These are phyloP conservation scores for Tanypteryx hageni DNA, from an alignment of 2,888 invertebrate species.

Conservation along the genomic window DNA sequence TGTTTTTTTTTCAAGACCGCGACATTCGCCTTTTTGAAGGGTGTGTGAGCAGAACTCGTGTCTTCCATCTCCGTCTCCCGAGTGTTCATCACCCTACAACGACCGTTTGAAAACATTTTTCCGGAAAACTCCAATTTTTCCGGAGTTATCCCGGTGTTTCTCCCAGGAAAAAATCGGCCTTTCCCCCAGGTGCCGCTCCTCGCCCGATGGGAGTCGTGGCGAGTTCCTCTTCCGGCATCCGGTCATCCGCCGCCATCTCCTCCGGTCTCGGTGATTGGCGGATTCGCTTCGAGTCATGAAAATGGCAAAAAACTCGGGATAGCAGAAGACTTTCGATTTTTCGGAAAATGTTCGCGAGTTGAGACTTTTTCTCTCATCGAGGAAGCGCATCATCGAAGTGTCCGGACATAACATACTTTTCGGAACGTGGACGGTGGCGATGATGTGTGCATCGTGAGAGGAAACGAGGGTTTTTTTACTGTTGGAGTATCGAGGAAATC, in stretches of 20 bases:
- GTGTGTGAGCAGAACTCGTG: too few relatives aligned
- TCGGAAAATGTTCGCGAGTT: conserved; percentile 23
- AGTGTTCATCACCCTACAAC: too few relatives aligned
- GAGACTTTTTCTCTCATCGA: not conserved
- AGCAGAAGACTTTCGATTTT: not conserved
- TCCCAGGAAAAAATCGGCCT: not conserved
- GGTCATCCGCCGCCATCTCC: too few relatives aligned
- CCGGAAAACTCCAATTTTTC: not conserved
- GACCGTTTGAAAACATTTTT: not conserved
- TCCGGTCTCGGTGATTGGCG: not conserved
- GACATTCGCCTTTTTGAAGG: not conserved
- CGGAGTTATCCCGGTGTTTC: not conserved
- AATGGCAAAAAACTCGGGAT: not conserved
- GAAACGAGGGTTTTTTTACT: not conserved
- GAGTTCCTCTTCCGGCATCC: not conserved
- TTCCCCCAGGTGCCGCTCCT: too few relatives aligned
- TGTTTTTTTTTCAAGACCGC: not conserved
- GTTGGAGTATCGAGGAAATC: not conserved
- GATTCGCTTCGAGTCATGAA: not conserved
- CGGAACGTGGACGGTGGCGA: conserved; percentile 15
- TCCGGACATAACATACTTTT: not conserved
- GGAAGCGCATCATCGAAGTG: not conserved
- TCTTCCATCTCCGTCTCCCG: too few relatives aligned
- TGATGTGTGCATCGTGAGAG: not conserved
- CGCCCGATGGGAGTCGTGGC: not conserved